Percentiles rank a stretch among this genome's conserved stretches.
phyloP scores from a whole-genome alignment of 2,888 invertebrate species.

The Polydrusus cervinus region DNA sequence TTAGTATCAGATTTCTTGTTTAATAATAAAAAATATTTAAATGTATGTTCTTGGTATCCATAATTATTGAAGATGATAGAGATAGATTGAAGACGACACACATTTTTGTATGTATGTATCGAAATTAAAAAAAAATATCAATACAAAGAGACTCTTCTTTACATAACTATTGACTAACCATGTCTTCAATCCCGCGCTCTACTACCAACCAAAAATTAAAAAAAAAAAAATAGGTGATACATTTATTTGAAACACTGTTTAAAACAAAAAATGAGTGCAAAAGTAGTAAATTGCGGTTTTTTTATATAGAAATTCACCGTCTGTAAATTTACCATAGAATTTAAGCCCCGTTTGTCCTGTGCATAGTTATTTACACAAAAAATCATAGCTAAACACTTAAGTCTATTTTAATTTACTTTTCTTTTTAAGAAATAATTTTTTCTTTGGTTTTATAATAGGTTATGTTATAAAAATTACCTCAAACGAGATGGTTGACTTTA shows the following conservation, averaged over 20 bases:
- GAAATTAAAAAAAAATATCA: too few species aligned
- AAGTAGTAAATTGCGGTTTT: constrained; percentile 46
- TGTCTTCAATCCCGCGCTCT: background rate
- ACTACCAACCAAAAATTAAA: constrained; percentile 27
- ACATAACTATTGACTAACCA: constrained; percentile 18
- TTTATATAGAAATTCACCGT: constrained; percentile 41
- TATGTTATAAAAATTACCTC: background rate
- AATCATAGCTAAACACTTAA: constrained; percentile 34
- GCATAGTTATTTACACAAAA: constrained; percentile 37
- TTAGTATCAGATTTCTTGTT: too few species aligned
- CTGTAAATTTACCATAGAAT: constrained; percentile 21
- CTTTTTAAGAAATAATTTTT: constrained; percentile 19
- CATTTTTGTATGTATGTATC: background rate
- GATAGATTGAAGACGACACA: too few species aligned
- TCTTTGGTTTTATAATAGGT: too few species aligned
- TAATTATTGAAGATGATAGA: too few species aligned
- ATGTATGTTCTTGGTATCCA: background rate
- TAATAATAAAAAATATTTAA: too few species aligned
- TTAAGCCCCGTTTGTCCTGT: constrained; percentile 31
- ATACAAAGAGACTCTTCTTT: too few species aligned
- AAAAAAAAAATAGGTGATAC: constrained; percentile 52
- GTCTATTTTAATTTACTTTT: constrained; percentile 8
- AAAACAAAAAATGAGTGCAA: constrained; percentile 46
- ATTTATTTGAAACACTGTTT: constrained; percentile 59
- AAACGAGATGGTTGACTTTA: too few species aligned